Percentiles rank a stretch among this genome's conserved stretches.
Conservation (phyloP, 2,113 vertebrate genomes). For the Myotis yumanensis region DNA sequence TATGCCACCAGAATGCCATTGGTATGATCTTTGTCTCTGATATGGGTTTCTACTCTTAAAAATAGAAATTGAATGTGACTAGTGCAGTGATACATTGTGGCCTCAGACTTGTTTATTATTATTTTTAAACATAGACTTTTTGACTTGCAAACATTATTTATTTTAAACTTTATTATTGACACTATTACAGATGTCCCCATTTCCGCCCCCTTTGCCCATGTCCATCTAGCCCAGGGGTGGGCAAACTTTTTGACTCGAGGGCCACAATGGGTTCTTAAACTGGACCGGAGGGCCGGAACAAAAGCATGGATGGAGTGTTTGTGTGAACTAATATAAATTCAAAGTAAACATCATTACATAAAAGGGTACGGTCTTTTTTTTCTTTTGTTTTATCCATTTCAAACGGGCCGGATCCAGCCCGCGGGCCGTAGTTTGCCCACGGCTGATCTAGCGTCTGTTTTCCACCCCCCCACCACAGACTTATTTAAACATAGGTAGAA, state of each 20-base stretch:
- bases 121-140: background rate
- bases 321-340: no score
- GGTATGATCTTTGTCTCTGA: conserved; percentile 85
- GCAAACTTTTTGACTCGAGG: no score
- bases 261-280: no score
- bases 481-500: conserved; percentile 26
- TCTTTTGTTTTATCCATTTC: no score
- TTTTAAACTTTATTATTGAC: background rate
- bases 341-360: no score
- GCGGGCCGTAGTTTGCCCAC: no score
- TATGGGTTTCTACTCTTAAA: conserved; percentile 13
- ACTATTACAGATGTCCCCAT: background rate
- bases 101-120: background rate
- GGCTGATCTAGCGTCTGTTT: background rate
- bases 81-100: background rate
- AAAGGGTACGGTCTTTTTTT: no score
- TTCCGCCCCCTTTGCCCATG: background rate
- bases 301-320: no score
- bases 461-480: background rate
- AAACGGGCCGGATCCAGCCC: no score
- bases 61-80: background rate
- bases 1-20: conserved; percentile 98
- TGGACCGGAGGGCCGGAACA: no score
- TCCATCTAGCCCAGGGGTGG: background rate
- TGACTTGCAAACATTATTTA: background rate